Conservation (phyloP, 1,140 invertebrate species). For the Theocolax elegans region DNA sequence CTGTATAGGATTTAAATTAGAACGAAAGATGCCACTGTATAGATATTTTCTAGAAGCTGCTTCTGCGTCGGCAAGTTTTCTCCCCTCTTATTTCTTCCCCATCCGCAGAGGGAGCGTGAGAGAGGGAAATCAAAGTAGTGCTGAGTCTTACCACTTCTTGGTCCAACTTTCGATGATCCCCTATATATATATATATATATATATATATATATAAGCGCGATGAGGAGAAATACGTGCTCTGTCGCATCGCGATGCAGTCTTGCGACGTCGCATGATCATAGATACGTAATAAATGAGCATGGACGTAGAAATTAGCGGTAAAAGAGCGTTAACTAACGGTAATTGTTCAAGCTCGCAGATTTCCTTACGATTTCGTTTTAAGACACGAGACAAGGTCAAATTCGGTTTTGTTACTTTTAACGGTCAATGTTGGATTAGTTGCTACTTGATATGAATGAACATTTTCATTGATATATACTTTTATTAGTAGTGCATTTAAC, state of each 20-base stretch:
- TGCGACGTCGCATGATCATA: neutral
- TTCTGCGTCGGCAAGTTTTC: neutral
- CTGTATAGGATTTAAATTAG: no score
- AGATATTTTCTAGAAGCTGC: constrained; percentile 6
- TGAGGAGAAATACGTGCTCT: constrained; percentile 11
- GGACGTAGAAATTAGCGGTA: neutral
- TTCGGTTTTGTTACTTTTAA: no score
- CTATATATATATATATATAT: no score
- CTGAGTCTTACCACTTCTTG: constrained; percentile 8
- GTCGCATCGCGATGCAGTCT: constrained; percentile 8
- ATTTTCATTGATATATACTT: no score
- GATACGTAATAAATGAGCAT: neutral
- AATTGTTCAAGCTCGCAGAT: no score
- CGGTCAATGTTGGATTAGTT: no score
- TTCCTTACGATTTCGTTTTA: neutral
- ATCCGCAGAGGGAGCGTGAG: neutral
- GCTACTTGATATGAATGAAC: no score
- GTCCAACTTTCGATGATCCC: neutral
- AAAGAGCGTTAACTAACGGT: neutral
- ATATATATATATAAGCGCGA: neutral
- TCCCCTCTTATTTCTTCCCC: constrained; percentile 3
- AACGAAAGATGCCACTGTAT: neutral
- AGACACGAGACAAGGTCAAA: neutral
- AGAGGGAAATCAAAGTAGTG: neutral
- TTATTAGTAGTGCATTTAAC: no score